Evolutionary conservation across 2,113 vertebrate species (phyloP).

Genomic region (Empidonax alnorum): DNA sequence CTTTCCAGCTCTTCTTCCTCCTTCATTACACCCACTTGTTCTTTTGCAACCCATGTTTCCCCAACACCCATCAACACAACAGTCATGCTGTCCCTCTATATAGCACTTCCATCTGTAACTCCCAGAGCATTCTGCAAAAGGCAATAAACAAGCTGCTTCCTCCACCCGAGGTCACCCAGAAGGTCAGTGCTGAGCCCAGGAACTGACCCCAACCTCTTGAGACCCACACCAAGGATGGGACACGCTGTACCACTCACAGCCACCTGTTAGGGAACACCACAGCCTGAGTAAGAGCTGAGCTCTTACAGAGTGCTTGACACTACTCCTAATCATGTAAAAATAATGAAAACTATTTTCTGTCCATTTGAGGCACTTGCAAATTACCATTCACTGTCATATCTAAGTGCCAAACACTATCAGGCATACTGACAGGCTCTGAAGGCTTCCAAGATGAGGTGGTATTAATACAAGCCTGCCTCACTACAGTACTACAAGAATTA

Average conservation of each 20-base stretch:
- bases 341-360: conserved; percentile 71
- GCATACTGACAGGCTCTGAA: conserved; percentile 59
- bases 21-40: background rate
- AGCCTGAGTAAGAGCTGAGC: conserved; percentile 13
- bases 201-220: background rate
- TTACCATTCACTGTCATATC: conserved; percentile 67
- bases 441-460: conserved; percentile 61
- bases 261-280: conserved; percentile 24
- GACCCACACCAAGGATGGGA: background rate
- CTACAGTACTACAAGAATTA: conserved; percentile 21
- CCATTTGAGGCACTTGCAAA: conserved; percentile 65
- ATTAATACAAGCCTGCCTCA: conserved; percentile 60
- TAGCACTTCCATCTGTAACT: conserved; percentile 20
- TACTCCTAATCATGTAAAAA: conserved; percentile 54
- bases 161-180: background rate
- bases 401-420: conserved; percentile 67
- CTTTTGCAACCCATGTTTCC: background rate
- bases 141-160: conserved; percentile 29
- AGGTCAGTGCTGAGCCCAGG: background rate
- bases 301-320: conserved; percentile 42
- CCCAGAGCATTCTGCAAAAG: background rate
- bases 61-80: conserved; percentile 5
- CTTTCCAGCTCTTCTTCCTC: background rate
- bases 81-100: background rate
- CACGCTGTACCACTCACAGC: conserved; percentile 15